These are phyloP conservation scores for Australoheros scitulus DNA, from an alignment of 2,113 vertebrate genomes.

Conservation along the genomic window DNA sequence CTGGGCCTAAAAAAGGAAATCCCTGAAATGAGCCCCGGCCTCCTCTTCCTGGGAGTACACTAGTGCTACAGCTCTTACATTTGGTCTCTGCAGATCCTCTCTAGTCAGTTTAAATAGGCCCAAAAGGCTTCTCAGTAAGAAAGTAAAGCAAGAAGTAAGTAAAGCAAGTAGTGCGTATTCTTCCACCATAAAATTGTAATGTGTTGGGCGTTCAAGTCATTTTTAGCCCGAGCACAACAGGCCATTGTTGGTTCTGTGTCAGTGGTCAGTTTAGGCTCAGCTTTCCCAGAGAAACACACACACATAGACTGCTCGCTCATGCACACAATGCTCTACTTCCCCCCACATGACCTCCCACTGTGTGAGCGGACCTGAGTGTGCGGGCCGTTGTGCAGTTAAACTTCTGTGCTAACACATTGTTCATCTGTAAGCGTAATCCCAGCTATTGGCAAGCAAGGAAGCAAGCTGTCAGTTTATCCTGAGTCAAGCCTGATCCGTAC, in stretches of 20 bases:
- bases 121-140: background rate
- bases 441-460: slow-evolving; percentile 16
- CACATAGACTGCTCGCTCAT: slow-evolving; percentile 31
- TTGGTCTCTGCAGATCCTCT: background rate
- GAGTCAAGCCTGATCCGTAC: slow-evolving; percentile 24
- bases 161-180: background rate
- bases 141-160: background rate
- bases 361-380: slow-evolving; percentile 5
- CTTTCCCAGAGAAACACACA: slow-evolving; percentile 18
- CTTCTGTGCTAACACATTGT: slow-evolving; percentile 30
- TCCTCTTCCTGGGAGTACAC: slow-evolving; percentile 37
- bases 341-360: slow-evolving; percentile 14
- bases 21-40: slow-evolving; percentile 32
- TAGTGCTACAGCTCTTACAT: slow-evolving; percentile 11
- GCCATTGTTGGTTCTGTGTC: background rate
- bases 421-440: slow-evolving; percentile 18
- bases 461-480: slow-evolving; percentile 26
- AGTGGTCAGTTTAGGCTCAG: slow-evolving; percentile 10
- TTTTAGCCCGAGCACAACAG: background rate
- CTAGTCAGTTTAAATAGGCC: slow-evolving; percentile 18
- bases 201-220: background rate
- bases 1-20: slow-evolving; percentile 65
- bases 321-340: slow-evolving; percentile 4
- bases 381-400: slow-evolving; percentile 33
- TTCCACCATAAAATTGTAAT: background rate